phyloP scores from a whole-genome alignment of 2,113 vertebrate species.

The Cygnus atratus region DNA sequence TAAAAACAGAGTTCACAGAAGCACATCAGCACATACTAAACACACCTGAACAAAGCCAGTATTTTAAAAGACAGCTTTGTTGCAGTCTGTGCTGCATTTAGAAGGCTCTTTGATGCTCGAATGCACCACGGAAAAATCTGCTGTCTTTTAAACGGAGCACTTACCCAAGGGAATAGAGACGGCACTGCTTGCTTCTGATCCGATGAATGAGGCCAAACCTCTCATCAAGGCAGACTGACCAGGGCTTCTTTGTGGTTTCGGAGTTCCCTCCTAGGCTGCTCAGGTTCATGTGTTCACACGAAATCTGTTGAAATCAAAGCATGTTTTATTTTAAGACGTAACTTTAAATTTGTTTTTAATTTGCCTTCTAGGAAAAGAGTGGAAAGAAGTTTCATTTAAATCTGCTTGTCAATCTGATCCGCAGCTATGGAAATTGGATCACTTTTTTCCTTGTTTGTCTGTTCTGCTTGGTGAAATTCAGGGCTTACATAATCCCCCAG shows the following conservation, averaged over 20 bases:
- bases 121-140: background rate
- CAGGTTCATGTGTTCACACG: slow-evolving; percentile 68
- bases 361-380: slow-evolving; percentile 6
- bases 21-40: background rate
- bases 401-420: background rate
- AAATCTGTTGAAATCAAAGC: slow-evolving; percentile 77
- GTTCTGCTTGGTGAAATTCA: slow-evolving; percentile 23
- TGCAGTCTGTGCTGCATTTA: background rate
- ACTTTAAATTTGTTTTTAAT: slow-evolving; percentile 3
- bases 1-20: background rate
- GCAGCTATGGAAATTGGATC: background rate
- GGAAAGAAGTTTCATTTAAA: slow-evolving; percentile 14
- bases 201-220: slow-evolving; percentile 80
- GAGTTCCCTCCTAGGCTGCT: slow-evolving; percentile 43
- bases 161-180: slow-evolving; percentile 86
- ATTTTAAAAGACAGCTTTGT: background rate
- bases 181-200: slow-evolving; percentile 79
- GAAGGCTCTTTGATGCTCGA: background rate
- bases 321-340: background rate
- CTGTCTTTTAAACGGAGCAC: background rate
- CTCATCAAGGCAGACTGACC: slow-evolving; percentile 83
- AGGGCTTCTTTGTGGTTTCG: slow-evolving; percentile 61
- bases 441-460: background rate
- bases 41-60: background rate
- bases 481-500: background rate